Percentiles rank a stretch among this genome's conserved stretches.
Conservation (phyloP, 2,888 invertebrate species). For the Idaea biselata region DNA sequence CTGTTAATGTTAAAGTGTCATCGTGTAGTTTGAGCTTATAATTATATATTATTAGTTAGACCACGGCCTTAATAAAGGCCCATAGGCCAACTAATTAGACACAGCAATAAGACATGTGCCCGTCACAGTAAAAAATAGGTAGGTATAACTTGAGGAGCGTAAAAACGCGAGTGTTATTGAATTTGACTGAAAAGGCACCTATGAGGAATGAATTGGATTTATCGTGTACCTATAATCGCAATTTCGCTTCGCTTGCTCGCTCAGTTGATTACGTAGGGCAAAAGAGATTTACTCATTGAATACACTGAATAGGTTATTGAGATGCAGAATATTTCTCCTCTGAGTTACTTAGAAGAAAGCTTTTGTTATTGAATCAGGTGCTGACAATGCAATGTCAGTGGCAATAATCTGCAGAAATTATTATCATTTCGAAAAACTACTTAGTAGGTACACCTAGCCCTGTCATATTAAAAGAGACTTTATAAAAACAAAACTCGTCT, state of each 20-base stretch:
- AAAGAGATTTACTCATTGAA: constrained; percentile 50
- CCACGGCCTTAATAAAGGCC: too few species aligned
- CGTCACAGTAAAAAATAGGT: background rate
- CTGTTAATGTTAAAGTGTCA: too few species aligned
- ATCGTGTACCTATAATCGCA: constrained; percentile 52
- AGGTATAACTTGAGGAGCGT: constrained; percentile 46
- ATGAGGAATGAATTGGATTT: constrained; percentile 61
- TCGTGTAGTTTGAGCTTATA: too few species aligned
- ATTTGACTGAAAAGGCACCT: constrained; percentile 43
- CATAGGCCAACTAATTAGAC: too few species aligned
- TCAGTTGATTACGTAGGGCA: constrained; percentile 55
- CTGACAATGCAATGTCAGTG: background rate
- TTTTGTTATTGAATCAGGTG: background rate
- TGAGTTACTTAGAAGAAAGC: background rate
- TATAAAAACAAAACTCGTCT: too few species aligned
- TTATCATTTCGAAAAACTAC: background rate
- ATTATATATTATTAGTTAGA: too few species aligned
- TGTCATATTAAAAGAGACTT: too few species aligned
- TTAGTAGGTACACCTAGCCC: too few species aligned
- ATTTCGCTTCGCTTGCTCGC: constrained; percentile 56
- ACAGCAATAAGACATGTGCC: too few species aligned
- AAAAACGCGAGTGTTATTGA: constrained; percentile 41
- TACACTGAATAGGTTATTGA: constrained; percentile 51
- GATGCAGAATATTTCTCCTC: constrained; percentile 23
- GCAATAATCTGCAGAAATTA: background rate